Conservation (phyloP, 2,797 vertebrate species). For the Decapterus maruadsi region DNA sequence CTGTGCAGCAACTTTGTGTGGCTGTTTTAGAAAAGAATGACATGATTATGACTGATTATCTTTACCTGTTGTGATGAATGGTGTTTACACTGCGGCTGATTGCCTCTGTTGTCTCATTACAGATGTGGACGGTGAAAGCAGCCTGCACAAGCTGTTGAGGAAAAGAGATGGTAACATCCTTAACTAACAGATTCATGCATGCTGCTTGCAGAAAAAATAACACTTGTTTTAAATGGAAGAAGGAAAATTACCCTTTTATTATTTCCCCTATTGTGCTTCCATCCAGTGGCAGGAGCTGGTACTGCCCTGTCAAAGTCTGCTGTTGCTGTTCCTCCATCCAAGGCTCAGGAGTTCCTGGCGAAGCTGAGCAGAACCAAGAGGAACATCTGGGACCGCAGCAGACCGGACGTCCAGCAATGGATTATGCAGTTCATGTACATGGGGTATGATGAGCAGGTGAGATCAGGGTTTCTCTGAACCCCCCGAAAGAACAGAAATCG, state of each 20-base stretch:
- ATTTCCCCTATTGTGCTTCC: slow-evolving; percentile 25
- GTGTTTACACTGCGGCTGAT: slow-evolving; percentile 15
- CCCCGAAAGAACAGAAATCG: background rate
- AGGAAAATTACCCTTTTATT: background rate
- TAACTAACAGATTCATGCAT: background rate
- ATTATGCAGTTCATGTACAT: slow-evolving; percentile 94
- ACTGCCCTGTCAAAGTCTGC: slow-evolving; percentile 53
- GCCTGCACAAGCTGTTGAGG: slow-evolving; percentile 75
- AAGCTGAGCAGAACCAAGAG: slow-evolving; percentile 87
- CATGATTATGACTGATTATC: background rate
- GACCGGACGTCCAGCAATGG: slow-evolving; percentile 94
- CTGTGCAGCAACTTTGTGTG: background rate
- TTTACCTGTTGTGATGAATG: background rate
- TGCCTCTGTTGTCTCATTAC: slow-evolving; percentile 35
- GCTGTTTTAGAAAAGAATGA: background rate
- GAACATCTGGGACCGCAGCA: slow-evolving; percentile 91
- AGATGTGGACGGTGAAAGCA: slow-evolving; percentile 77
- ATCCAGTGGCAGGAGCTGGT: slow-evolving; percentile 65
- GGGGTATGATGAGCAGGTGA: slow-evolving; percentile 93
- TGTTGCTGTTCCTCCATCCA: slow-evolving; percentile 84
- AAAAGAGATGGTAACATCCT: slow-evolving; percentile 73
- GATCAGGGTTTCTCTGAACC: slow-evolving; percentile 2
- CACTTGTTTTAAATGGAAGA: no score
- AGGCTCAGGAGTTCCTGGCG: slow-evolving; percentile 90
- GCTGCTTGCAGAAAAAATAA: background rate